phyloP scores from a whole-genome alignment of 2,113 vertebrate genomes.

The Anarhynchus alexandrinus region DNA sequence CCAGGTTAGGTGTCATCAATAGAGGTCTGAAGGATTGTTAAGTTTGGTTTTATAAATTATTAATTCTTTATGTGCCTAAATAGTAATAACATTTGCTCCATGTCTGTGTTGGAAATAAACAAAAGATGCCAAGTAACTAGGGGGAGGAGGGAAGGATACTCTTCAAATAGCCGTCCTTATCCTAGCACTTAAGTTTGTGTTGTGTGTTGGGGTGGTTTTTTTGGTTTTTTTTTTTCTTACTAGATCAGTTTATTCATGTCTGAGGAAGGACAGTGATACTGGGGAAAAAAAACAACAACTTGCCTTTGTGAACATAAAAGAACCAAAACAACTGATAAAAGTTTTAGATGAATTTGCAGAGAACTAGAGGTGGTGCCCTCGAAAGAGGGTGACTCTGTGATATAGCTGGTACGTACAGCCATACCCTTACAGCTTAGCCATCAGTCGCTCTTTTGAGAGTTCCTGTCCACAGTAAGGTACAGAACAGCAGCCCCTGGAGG shows the following conservation, averaged over 20 bases:
- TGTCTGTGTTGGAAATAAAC: neutral
- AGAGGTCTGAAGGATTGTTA: neutral
- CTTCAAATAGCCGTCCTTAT: neutral
- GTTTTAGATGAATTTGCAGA: neutral
- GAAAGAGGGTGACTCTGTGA: too few relatives aligned
- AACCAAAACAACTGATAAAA: neutral
- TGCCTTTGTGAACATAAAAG: neutral
- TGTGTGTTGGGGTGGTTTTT: neutral
- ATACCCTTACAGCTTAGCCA: neutral
- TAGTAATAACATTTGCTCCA: neutral
- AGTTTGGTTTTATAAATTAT: neutral
- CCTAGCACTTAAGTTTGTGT: neutral
- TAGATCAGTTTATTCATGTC: neutral
- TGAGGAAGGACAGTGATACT: neutral
- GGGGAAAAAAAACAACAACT: neutral
- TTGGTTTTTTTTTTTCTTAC: neutral
- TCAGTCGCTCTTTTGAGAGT: neutral
- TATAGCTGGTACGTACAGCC: neutral
- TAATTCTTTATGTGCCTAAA: neutral
- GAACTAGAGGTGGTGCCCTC: neutral
- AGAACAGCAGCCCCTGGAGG: neutral
- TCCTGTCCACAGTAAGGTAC: accelerated
- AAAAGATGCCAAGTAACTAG: neutral
- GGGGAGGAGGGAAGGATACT: neutral
- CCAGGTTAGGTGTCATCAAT: accelerated